Evolutionary conservation across 2,888 invertebrate genomes (phyloP).

Genomic region (Leptothorax acervorum): DNA sequence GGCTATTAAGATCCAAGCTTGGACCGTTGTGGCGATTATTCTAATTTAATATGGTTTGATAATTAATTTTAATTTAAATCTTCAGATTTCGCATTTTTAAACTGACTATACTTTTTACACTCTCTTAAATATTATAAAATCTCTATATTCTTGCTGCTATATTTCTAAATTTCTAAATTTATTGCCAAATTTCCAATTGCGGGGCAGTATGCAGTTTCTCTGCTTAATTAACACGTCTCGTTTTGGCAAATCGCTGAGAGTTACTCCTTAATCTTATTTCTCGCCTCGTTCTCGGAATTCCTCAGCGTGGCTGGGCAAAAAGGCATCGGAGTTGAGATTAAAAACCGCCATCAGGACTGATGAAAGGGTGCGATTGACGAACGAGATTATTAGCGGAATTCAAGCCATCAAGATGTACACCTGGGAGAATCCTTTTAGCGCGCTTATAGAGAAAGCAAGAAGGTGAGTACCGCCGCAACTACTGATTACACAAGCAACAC

Average conservation of each 20-base stretch:
- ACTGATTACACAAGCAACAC: not conserved
- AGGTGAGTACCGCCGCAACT: conserved; percentile 86
- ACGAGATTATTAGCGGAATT: conserved; percentile 95
- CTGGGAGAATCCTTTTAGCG: conserved; percentile 94
- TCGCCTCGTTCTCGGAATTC: not conserved
- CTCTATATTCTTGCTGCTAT: not conserved
- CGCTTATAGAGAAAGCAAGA: conserved; percentile 90
- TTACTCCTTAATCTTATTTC: not conserved
- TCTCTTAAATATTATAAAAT: not conserved
- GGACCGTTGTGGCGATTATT: too few species aligned
- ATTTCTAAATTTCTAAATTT: not conserved
- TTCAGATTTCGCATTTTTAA: not conserved
- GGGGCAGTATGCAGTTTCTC: not conserved
- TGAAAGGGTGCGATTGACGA: conserved; percentile 95
- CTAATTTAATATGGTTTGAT: too few species aligned
- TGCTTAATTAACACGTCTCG: not conserved
- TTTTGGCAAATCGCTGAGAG: not conserved
- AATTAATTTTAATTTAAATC: conserved; percentile 2
- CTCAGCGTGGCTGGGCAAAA: conserved; percentile 91
- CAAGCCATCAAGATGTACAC: conserved; percentile 97
- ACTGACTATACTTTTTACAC: not conserved
- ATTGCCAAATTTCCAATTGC: not conserved
- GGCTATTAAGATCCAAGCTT: too few species aligned
- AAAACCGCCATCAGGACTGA: conserved; percentile 95
- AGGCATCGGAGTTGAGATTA: conserved; percentile 91